Percentiles rank a stretch among this genome's conserved stretches.
Conservation (phyloP, 2,113 vertebrate genomes). For the Malurus melanocephalus region DNA sequence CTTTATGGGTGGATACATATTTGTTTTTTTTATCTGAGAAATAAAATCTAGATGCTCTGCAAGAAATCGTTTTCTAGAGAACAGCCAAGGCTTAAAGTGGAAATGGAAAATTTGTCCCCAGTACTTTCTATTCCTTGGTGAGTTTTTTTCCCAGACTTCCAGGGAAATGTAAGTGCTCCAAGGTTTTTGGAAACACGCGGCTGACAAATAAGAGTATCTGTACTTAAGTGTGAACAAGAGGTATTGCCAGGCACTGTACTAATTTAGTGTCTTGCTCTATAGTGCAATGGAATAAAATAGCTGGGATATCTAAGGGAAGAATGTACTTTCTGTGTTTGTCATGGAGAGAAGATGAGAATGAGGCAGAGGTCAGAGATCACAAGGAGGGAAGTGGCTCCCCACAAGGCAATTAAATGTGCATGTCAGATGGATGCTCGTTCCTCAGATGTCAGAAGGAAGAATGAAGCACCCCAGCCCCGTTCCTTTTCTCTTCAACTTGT, state of each 20-base stretch:
- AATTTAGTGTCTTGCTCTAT: background rate
- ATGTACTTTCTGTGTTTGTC: background rate
- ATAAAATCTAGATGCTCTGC: background rate
- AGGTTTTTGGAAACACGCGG: background rate
- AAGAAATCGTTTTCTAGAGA: background rate
- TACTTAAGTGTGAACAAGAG: background rate
- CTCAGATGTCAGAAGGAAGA: background rate
- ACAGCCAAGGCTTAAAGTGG: background rate
- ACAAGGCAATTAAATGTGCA: background rate
- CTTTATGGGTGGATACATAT: background rate
- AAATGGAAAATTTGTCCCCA: background rate
- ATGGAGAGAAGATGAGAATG: rapidly evolving
- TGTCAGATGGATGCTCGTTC: background rate
- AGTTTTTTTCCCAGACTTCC: background rate
- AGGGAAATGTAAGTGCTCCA: background rate
- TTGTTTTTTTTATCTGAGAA: background rate
- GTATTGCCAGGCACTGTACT: background rate
- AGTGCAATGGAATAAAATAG: background rate
- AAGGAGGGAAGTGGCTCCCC: background rate
- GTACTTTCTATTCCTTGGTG: background rate
- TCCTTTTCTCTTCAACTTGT: background rate
- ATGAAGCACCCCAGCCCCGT: background rate
- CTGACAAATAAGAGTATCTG: background rate
- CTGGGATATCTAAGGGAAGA: background rate
- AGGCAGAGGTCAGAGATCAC: background rate